Percentiles rank a stretch among this genome's conserved stretches.
These are phyloP conservation scores for Campaea margaritaria DNA, from an alignment of 2,888 invertebrate genomes.

Conservation along the genomic window DNA sequence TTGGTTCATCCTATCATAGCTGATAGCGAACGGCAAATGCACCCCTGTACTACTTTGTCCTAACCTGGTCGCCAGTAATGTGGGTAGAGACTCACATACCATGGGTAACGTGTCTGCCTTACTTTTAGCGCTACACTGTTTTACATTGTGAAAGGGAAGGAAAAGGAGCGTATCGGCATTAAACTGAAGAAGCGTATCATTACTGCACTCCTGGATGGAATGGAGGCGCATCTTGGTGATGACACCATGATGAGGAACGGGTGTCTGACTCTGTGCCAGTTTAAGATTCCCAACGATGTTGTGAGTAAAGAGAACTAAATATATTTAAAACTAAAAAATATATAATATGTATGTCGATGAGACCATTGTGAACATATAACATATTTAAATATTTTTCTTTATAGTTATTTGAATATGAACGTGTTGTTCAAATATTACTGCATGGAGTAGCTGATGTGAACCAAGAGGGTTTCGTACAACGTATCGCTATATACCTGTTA, in stretches of 20 bases:
- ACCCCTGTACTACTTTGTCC: neutral
- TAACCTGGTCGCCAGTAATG: neutral
- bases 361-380: too few species aligned
- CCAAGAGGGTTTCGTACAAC: constrained; percentile 96
- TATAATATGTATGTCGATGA: too few species aligned
- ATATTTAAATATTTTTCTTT: constrained; percentile 41
- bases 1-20: too few species aligned
- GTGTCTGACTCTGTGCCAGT: constrained; percentile 97
- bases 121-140: constrained; percentile 93
- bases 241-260: constrained; percentile 98
- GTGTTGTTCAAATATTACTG: constrained; percentile 92
- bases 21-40: neutral
- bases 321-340: neutral
- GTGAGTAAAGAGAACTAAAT: constrained; percentile 82
- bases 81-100: neutral
- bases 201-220: constrained; percentile 93
- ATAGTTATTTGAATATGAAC: constrained; percentile 95
- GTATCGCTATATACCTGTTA: constrained; percentile 96
- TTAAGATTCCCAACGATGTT: constrained; percentile 97
- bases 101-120: constrained; percentile 4
- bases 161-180: constrained; percentile 89
- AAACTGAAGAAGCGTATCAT: constrained; percentile 92
- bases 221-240: constrained; percentile 93
- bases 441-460: constrained; percentile 92
- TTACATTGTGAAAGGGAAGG: constrained; percentile 96